Evolutionary conservation across 2,888 invertebrate species (phyloP), one percentile per base, ranked within the genome.

Genomic region (Lithophane socia): DNA sequence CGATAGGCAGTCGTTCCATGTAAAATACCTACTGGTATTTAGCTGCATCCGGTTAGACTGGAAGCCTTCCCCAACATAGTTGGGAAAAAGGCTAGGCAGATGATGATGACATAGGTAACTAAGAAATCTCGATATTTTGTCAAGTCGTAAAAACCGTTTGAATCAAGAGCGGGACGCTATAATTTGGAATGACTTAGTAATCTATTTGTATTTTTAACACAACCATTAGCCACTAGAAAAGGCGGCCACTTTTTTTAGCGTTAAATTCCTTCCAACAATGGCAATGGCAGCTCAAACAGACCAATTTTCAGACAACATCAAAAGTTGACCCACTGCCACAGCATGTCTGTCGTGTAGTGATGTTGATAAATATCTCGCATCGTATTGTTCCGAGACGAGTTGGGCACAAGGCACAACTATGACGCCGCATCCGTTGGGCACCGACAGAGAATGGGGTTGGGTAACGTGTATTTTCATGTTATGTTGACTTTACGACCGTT

Each of bases 361-460:
- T 75, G 68, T 74, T 79, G 86, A 84, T 84, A 77, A 81, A 81
- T 80, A 75, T 68, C 76, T 77, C 68, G 71, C 63, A 64, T 56
- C n/a, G 64, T 54, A 82, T 82, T 86, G 86, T 86, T 74, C 63
- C 16, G 56, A 64, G 64, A 12, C 37, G 73, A 61, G 86, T 72
- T 69, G 79, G 61, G 70, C 44, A 44, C 74, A 58, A 70, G 69
- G 67, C 44, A 44, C 74, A 52, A 70, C 73, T 75, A 65, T 70
- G 66, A 44, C 69, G 73, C 52, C 18, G 37, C 47, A 24, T 58
- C 56, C 60, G 63, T 47, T 21, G 42, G 60, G 63, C 37, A 4
- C 63, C 29, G 77, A 21, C 79, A 73, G 52, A 37, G 56, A 37
- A 21, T 56, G 49, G 70, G 54, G 66, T 44, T 37, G 44, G 68